phyloP scores from a whole-genome alignment of 2,888 invertebrate genomes.

The Drosophila ustulata region DNA sequence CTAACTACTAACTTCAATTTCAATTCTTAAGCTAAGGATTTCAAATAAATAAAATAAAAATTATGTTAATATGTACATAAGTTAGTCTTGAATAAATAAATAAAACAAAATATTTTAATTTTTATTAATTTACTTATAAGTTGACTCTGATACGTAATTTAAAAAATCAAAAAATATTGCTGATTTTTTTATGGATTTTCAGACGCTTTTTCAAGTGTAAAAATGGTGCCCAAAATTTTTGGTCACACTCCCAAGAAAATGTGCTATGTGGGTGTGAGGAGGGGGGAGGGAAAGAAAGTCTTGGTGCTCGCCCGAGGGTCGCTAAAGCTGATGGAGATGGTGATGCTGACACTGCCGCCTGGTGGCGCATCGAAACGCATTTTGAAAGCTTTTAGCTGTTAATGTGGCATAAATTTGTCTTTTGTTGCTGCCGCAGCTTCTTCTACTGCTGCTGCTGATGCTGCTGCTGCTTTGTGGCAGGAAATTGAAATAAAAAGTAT shows the following conservation, averaged over 20 bases:
- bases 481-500: constrained; percentile 79
- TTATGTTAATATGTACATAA: too few relatives aligned
- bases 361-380: constrained; percentile 74
- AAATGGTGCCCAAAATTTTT: constrained; percentile 74
- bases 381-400: constrained; percentile 81
- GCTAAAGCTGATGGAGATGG: constrained; percentile 3
- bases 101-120: too few relatives aligned
- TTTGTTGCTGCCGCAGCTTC: constrained; percentile 45
- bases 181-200: neutral
- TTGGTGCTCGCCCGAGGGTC: constrained; percentile 49
- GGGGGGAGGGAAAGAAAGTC: neutral
- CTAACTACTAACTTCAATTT: too few relatives aligned
- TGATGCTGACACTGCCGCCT: constrained; percentile 28
- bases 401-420: constrained; percentile 82
- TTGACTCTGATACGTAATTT: too few relatives aligned
- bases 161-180: too few relatives aligned
- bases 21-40: too few relatives aligned
- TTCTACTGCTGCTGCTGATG: constrained; percentile 11
- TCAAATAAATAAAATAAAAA: too few relatives aligned
- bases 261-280: constrained; percentile 9
- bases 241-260: constrained; percentile 68
- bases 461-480: constrained; percentile 55
- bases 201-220: constrained; percentile 21
- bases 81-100: too few relatives aligned
- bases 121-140: too few relatives aligned